Base-by-base conservation (phyloP, 2,797 vertebrate species). In the Spatula clypeata region DNA sequence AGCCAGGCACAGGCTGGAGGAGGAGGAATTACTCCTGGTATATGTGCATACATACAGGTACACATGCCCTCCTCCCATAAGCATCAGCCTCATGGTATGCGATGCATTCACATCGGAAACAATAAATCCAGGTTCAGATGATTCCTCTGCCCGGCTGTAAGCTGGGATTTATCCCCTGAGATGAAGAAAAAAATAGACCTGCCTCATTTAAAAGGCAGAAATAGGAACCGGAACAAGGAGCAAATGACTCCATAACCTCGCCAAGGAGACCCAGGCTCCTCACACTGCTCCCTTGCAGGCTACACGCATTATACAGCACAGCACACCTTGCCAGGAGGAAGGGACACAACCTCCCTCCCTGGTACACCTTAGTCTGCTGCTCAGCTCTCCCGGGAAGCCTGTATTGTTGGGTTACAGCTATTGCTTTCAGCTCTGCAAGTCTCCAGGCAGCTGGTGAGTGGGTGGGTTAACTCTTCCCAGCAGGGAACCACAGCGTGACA, bases 371-470 rank as follows among this genome's bases (percentile, higher is more conserved):
- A 32, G 9, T 8, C 60, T 89, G 47, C 16, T 70, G 12, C 24
- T 92, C 1, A 0, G 7, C 23, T 85, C 64, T 64, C 26, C 32
- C 31, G 23, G 27, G 11, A 13, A 5, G 0, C 34, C 40, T 3
- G 6, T 14, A 15, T 32, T 55, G n/a, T 34, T 70, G 67, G 9
- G 4, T 36, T 36, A 29, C 55, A 85, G 34, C 14, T 81, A 14
- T 9, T 70, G 34, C 57, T 62, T 79, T 73, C 38, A 64, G 34
- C 2, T 3, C 10, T 0, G 0, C 17, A 36, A 42, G 4, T 19
- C 58, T 74, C 16, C 47, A 87, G 34, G 32, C 94, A 92, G 57
- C 57, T 91, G 75, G 29, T 65, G 72, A 87, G 75, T 87, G 79
- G 47, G 81, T 71, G 61, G 11, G 31, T 55, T 79, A 76, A 66